These are phyloP conservation scores for Engraulis encrasicolus DNA, from an alignment of 2,113 vertebrate species.

Conservation along the genomic window DNA sequence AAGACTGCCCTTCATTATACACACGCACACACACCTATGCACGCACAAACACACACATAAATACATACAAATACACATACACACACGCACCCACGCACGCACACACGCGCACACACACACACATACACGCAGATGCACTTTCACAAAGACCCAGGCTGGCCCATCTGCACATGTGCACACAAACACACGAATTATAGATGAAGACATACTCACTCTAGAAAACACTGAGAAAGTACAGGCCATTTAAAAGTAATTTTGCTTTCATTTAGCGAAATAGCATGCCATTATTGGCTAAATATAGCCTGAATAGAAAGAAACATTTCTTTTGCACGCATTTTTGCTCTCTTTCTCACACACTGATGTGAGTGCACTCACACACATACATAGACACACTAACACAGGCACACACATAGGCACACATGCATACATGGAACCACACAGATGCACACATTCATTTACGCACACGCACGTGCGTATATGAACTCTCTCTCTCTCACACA, in stretches of 20 bases:
- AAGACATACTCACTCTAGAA: neutral
- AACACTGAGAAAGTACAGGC: neutral
- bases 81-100: neutral
- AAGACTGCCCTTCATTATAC: no score
- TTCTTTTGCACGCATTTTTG: neutral
- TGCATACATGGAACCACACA: neutral
- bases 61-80: no score
- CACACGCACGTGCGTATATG: no score
- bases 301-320: neutral
- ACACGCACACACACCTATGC: neutral
- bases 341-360: neutral
- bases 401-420: neutral
- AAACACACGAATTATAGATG: no score
- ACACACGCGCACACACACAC: no score
- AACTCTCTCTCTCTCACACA: no score
- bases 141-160: neutral
- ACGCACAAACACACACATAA: neutral
- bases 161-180: no score
- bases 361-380: neutral
- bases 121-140: neutral
- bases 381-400: neutral
- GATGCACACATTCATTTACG: no score
- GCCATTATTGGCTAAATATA: neutral
- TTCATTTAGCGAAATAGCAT: neutral
- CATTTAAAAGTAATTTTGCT: constrained; percentile 16